Conservation (phyloP, 2,888 invertebrate species). For the Hyalella azteca region DNA sequence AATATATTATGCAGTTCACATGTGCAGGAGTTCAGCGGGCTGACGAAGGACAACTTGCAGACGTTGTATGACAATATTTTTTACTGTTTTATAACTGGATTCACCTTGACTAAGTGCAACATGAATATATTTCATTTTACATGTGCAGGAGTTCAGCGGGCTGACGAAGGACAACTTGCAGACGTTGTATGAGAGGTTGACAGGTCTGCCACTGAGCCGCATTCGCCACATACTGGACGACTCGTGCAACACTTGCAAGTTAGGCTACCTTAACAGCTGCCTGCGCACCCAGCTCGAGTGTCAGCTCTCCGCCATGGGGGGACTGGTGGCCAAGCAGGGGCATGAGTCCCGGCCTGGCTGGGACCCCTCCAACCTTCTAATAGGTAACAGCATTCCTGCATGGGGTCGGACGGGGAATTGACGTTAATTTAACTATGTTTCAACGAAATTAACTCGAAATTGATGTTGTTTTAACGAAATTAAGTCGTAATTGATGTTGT, state of each 20-base stretch:
- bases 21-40: conserved; percentile 20
- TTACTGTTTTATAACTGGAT: no score
- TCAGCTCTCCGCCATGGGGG: conserved; percentile 28
- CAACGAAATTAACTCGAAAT: no score
- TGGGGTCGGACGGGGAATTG: neutral
- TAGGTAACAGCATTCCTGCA: neutral
- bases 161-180: conserved; percentile 11
- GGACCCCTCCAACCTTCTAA: conserved; percentile 20
- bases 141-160: conserved; percentile 18
- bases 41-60: conserved; percentile 6
- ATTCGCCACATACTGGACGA: conserved; percentile 15
- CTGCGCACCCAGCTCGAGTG: conserved; percentile 6
- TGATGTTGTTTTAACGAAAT: no score
- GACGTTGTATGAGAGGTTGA: conserved; percentile 7
- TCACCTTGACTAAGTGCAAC: no score
- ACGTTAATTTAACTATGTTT: neutral
- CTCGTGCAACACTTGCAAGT: conserved; percentile 29
- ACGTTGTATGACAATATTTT: conserved; percentile 23
- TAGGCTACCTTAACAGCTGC: conserved; percentile 21
- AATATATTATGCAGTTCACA: no score
- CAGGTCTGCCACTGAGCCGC: conserved; percentile 9
- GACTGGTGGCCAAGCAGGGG: neutral
- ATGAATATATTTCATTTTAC: no score
- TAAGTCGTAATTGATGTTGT: no score
- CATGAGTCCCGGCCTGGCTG: neutral